Evolutionary conservation across 2,888 invertebrate genomes (phyloP).

Genomic region (Holacanthella duospinosa): DNA sequence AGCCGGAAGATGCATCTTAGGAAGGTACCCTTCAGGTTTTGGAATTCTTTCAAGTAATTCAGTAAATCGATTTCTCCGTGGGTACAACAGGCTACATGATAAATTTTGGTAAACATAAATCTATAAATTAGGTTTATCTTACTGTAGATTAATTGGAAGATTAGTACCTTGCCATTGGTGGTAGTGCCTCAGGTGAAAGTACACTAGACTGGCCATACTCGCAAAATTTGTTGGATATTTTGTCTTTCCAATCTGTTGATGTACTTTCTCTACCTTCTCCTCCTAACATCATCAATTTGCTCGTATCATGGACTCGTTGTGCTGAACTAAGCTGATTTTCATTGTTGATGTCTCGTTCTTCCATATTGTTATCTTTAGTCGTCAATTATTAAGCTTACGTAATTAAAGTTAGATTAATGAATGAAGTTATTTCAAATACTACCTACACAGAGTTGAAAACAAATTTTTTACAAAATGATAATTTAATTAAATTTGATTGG

Average conservation of each 20-base stretch:
- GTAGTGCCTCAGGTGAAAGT: background rate
- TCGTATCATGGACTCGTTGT: background rate
- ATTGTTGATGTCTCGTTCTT: background rate
- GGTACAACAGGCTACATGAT: background rate
- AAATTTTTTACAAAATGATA: no score
- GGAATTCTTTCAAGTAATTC: slow-evolving; percentile 12
- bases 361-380: no score
- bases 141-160: background rate
- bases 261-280: no score
- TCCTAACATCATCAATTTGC: background rate
- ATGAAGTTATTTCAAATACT: no score
- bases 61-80: slow-evolving; percentile 13
- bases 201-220: no score
- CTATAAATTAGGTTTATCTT: background rate
- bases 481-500: no score
- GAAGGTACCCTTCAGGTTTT: slow-evolving; percentile 20
- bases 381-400: no score
- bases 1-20: slow-evolving; percentile 23
- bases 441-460: no score
- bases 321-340: background rate
- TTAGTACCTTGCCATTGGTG: background rate
- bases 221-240: no score
- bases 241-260: no score
- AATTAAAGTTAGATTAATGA: no score
- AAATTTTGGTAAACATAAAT: no score